Base-by-base conservation (phyloP, 2,888 invertebrate genomes). In the Geophilus truncorum region DNA sequence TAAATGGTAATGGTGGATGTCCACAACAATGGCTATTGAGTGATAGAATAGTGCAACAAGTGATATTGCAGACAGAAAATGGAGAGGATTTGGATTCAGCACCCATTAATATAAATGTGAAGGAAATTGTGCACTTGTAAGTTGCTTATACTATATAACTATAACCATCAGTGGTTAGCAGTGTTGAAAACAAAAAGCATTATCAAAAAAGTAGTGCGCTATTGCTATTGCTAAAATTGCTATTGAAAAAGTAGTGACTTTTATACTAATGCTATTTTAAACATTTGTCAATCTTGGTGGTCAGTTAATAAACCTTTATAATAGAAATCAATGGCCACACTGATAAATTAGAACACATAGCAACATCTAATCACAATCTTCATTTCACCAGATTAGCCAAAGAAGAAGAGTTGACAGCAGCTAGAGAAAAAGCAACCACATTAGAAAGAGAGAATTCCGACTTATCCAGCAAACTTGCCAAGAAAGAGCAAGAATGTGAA, bases 1-100 rank as follows among this genome's bases (percentile, higher is more conserved):
- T 94, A 87, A 95, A 95, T 84, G 93, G 93, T 86, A 94, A 93
- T 83, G 92, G 94, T 12, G 92, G 57, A 1, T 57, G 94, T 87
- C 92, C 94, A 0, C 96, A 96, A 85, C 94, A 97, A 86, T 98
- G 98, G 97, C 88, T 96, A 40, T 90, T 98, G 80, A 92, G 98
- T 86, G 98, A 98, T 88, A 92, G 97, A 82, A 93, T 98, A 82
- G 92, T 94, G 23, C 98, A 98, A 87, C 98, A 98, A 87, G 91
- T 98, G 32, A 93, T 96, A 77, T 89, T 97, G 78, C 97, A 97
- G 88, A 92, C 90, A 9, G 91, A 92, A 85, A 87, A 87, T 81
- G 90, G 89, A 0, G 91, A 92, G 84, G 93, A 97, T 86, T 94
- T 94, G 3, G 97, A 97, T 85, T 91, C 94, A 15, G 91, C 94